Base-by-base conservation (phyloP, 1,140 invertebrate genomes). In the Solen grandis region DNA sequence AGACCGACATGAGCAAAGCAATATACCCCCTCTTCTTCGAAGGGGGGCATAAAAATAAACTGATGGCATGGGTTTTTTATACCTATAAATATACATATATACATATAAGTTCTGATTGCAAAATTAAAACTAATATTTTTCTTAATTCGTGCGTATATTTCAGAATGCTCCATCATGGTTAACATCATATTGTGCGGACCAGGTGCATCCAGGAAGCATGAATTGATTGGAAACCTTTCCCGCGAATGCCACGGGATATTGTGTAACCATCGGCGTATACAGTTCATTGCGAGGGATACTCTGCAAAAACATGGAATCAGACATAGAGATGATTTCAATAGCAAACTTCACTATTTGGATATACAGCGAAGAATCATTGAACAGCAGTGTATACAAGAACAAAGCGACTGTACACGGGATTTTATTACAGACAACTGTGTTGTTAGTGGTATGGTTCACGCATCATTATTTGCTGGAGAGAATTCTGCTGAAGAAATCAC, bases 351-450 rank as follows among this genome's bases (percentile, higher is more conserved):
- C 33, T 73, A 27, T 57, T 22, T 55, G 8, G 46, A 55, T 22
- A 36, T 73, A 36, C 52, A 73, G n/a, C 13, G n/a, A 59, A n/a
- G 38, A n/a, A 73, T 73, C 31, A 54, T 73, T 8, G 13, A 36
- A 29, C 16, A 36, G 22, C 33, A 29, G 22, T 73, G 69, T 57
- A 36, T 5, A 5, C 13, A 73, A 25, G 69, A 73, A 59, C 0
- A 16, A 33, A 36, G 38, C n/a, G 29, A 38, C 33, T 16, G 25
- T 2, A 36, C 33, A 57, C 25, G n/a, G 27, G 54, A 59, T 8
- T 73, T 73, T 25, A 59, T 73, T 8, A 59, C 50, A 35, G 54
- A 50, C 19, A 59, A 73, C 69, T 54, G 69, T 54, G 29, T 73
- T 38, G 38, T 73, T 10, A 57, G 33, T 59, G 31, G 16, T 19